Evolutionary conservation across 2,797 vertebrate genomes (phyloP).

Genomic region (Pempheris klunzingeri): DNA sequence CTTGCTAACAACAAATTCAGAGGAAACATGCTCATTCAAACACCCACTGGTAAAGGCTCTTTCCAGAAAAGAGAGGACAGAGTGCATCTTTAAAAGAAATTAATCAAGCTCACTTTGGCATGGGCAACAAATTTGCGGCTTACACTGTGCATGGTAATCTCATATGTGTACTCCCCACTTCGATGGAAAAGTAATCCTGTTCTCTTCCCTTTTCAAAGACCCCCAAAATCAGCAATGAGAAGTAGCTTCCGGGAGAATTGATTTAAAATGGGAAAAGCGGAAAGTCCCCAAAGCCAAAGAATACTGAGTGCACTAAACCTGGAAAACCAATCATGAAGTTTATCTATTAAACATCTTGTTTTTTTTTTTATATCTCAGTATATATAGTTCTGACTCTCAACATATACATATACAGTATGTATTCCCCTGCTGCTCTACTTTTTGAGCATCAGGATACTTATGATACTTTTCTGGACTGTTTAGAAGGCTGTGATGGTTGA

Average conservation of each 20-base stretch:
- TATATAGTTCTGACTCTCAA: slow-evolving; percentile 65
- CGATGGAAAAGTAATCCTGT: slow-evolving; percentile 76
- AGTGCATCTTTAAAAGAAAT: slow-evolving; percentile 61
- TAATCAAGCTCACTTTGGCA: slow-evolving; percentile 65
- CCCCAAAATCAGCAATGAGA: slow-evolving; percentile 75
- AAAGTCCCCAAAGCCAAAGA: slow-evolving; percentile 65
- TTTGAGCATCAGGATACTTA: slow-evolving; percentile 37
- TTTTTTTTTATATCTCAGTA: slow-evolving; percentile 61
- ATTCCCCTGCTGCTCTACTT: slow-evolving; percentile 42
- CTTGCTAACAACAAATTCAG: slow-evolving; percentile 35
- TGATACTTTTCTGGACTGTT: slow-evolving; percentile 40
- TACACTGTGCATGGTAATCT: slow-evolving; percentile 67
- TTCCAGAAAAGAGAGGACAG: slow-evolving; percentile 10
- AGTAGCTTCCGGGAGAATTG: slow-evolving; percentile 76
- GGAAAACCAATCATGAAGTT: slow-evolving; percentile 71
- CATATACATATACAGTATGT: slow-evolving; percentile 44
- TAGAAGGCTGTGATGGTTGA: slow-evolving; percentile 65
- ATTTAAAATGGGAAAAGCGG: slow-evolving; percentile 79
- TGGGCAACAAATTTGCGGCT: slow-evolving; percentile 54
- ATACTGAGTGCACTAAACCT: slow-evolving; percentile 60
- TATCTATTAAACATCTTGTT: slow-evolving; percentile 78
- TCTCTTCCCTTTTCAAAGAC: slow-evolving; percentile 67
- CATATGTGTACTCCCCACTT: slow-evolving; percentile 63
- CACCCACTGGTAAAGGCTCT: slow-evolving; percentile 30
- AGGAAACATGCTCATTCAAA: slow-evolving; percentile 23